Conservation (phyloP, 2,113 vertebrate genomes). For the Pituophis catenifer region DNA sequence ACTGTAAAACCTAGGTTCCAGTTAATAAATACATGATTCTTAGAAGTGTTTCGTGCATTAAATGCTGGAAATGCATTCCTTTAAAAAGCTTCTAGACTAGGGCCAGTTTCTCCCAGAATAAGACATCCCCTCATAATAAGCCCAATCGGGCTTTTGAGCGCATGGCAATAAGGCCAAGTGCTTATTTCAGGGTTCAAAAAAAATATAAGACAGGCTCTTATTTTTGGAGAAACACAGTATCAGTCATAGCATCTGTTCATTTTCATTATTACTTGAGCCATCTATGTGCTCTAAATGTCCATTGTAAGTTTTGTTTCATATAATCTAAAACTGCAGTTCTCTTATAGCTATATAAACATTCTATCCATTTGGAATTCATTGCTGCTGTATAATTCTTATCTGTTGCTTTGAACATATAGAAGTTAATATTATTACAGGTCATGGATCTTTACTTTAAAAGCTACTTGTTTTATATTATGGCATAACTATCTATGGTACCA, state of each 20-base stretch:
- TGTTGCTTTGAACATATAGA: not conserved
- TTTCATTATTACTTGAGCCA: not conserved
- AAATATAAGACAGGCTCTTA: too few relatives aligned
- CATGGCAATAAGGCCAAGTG: too few relatives aligned
- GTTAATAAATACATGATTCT: not conserved
- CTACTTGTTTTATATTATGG: not conserved
- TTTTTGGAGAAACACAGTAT: too few relatives aligned
- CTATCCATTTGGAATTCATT: not conserved
- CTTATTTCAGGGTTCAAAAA: too few relatives aligned
- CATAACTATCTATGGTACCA: not conserved
- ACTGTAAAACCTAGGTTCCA: not conserved
- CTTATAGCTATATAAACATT: not conserved
- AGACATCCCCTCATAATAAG: too few relatives aligned
- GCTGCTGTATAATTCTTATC: not conserved
- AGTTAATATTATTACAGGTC: not conserved
- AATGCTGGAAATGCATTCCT: not conserved
- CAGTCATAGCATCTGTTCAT: not conserved
- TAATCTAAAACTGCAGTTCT: not conserved
- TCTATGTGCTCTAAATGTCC: not conserved
- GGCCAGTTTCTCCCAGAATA: not conserved
- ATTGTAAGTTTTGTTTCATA: not conserved
- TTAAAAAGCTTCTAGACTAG: not conserved
- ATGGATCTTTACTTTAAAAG: not conserved
- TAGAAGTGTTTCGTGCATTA: not conserved
- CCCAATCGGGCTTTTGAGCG: too few relatives aligned